Evolutionary conservation across 1,140 invertebrate genomes (phyloP).

Genomic region (Scaptodrosophila lebanonensis): DNA sequence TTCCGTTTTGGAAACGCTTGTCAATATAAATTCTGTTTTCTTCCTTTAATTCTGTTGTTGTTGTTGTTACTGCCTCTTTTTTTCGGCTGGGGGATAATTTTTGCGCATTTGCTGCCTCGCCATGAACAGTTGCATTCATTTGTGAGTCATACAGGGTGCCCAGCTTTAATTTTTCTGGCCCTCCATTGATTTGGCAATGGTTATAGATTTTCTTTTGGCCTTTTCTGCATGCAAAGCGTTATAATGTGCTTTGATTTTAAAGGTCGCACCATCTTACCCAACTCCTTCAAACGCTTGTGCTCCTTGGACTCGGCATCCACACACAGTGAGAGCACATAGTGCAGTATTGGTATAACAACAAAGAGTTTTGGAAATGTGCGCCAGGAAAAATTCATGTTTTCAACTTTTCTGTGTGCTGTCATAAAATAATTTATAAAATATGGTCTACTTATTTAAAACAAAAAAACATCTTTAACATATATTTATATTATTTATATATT

Average conservation of each 20-base stretch:
- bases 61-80: constrained; percentile 22
- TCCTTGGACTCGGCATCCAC: constrained; percentile 26
- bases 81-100: constrained; percentile 44
- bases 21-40: no score
- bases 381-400: constrained; percentile 28
- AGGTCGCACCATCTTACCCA: constrained; percentile 25
- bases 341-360: constrained; percentile 37
- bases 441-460: no score
- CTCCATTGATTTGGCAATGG: constrained; percentile 7
- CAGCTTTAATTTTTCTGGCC: background rate
- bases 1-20: no score
- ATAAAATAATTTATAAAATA: no score
- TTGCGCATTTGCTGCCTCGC: constrained; percentile 46
- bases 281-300: constrained; percentile 16
- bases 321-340: constrained; percentile 17
- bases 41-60: constrained; percentile 18
- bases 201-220: constrained; percentile 1
- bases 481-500: no score
- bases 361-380: constrained; percentile 43
- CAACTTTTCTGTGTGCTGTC: no score
- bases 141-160: constrained; percentile 49
- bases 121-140: background rate
- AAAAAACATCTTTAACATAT: no score
- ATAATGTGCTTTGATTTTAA: background rate
- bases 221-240: constrained; percentile 2